Base-by-base conservation (phyloP, 2,797 vertebrate genomes). In the Thaleichthys pacificus region DNA sequence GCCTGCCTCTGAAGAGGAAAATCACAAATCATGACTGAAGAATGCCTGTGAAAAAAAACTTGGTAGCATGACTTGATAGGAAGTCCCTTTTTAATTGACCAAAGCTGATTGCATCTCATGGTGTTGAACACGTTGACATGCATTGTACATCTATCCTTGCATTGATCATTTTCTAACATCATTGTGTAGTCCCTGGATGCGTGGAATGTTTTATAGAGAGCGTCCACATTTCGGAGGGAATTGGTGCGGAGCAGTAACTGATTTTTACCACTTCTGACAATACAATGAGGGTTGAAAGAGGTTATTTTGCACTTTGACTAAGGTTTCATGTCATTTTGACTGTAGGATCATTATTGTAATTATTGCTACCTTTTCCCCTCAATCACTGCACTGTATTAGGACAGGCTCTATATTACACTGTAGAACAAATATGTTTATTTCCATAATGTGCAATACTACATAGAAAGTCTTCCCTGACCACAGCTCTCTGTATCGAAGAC, bases 121-220 rank as follows among this genome's bases (percentile, higher is more conserved):
- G 64, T 8, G 56, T 68, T 69, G 70, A 74, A 68, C 72, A 76
- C 66, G 78, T 78, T 75, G 78, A 51, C 49, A 51, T 56, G 38
- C 64, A 64, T 66, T 65, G 58, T 71, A 54, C 51, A 54, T 60
- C 68, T 54, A 61, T 63, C 21, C 73, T 68, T 68, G 60, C 68
- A 54, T 75, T 61, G 38, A 42, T 54, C 38, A 21, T 70, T 57
- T 69, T 54, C n/a, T 58, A 68, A 22, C 14, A 56, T 21, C 21
- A 17, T 64, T 64, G 21, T 64, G 26, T 63, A 71, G 57, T 42
- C 38, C 38, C 11, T 11, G 38, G 38, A 9, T 42, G 38, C 38
- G 1, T 42, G 38, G 11, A 42, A 42, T 42, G 35, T 6, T 35
- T 35, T 35, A 35, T 8, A 6, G 49, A 69, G 66, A 42, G 69